phyloP scores from a whole-genome alignment of 2,113 vertebrate species.

The Ictalurus punctatus region DNA sequence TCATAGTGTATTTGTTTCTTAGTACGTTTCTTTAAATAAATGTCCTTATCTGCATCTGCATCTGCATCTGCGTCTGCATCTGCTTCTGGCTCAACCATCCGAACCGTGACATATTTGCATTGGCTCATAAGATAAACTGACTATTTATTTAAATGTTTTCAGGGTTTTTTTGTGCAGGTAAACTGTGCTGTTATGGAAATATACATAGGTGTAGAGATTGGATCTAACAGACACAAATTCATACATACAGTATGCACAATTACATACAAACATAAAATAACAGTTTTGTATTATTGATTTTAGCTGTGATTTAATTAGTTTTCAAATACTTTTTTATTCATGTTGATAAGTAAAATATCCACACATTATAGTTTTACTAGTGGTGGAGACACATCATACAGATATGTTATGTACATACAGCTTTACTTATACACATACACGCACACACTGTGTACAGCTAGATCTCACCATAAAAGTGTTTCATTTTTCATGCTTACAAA shows the following conservation, averaged over 20 bases:
- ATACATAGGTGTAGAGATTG: no score
- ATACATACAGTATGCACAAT: background rate
- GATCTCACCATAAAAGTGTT: background rate
- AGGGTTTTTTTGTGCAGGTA: background rate
- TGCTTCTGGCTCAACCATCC: no score
- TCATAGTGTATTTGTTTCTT: no score
- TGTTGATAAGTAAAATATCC: background rate
- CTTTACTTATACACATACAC: background rate
- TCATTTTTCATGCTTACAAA: background rate
- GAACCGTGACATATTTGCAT: no score
- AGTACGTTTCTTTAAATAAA: no score
- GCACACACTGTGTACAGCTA: background rate
- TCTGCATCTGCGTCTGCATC: no score
- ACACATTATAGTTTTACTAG: background rate
- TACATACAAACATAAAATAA: background rate
- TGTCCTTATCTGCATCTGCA: no score
- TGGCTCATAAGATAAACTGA: background rate
- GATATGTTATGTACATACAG: background rate
- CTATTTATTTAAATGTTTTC: background rate
- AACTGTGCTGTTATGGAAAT: background rate
- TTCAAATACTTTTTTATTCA: background rate
- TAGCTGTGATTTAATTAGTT: background rate
- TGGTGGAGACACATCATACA: background rate
- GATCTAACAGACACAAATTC: background rate
- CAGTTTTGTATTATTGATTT: background rate